Percentiles rank a stretch among this genome's conserved stretches.
phyloP scores from a whole-genome alignment of 2,888 invertebrate species.

The Melikaiella ostensackeni region DNA sequence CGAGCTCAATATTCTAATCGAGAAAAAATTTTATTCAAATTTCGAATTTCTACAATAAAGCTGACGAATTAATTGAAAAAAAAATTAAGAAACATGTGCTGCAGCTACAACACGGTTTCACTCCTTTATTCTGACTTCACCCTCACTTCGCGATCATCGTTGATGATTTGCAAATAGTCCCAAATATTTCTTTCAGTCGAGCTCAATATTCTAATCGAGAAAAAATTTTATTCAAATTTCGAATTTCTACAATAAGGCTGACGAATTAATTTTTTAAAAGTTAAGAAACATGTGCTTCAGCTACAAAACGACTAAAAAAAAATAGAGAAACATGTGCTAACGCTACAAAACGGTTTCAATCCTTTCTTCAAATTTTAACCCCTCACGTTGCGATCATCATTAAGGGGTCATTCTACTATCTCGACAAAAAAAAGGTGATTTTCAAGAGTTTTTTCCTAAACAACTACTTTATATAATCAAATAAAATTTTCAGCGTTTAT shows the following conservation, averaged over 20 bases:
- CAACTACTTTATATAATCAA: too few species aligned
- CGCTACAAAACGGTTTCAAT: constrained; percentile 23
- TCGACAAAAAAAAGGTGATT: too few species aligned
- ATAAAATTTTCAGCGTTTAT: too few species aligned
- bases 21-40: background rate
- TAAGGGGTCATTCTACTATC: too few species aligned
- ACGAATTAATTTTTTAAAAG: background rate
- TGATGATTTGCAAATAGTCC: constrained; percentile 18
- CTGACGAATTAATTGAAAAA: background rate
- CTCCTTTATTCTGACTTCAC: constrained; percentile 23
- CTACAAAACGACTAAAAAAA: constrained; percentile 6
- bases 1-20: background rate
- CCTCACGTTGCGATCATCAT: constrained; percentile 12
- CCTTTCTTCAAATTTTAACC: constrained; percentile 9
- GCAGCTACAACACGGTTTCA: constrained; percentile 20
- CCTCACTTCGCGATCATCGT: constrained; percentile 7
- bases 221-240: background rate
- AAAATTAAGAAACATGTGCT: background rate
- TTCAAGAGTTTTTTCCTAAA: too few species aligned
- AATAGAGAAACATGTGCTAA: constrained; percentile 36
- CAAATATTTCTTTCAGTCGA: constrained; percentile 5
- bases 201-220: background rate
- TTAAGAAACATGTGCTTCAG: constrained; percentile 39
- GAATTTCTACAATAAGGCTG: background rate
- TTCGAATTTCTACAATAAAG: background rate